Evolutionary conservation across 2,888 invertebrate genomes (phyloP), one percentile per base, ranked within the genome.

Genomic region (Scelioninae gen. 1): DNA sequence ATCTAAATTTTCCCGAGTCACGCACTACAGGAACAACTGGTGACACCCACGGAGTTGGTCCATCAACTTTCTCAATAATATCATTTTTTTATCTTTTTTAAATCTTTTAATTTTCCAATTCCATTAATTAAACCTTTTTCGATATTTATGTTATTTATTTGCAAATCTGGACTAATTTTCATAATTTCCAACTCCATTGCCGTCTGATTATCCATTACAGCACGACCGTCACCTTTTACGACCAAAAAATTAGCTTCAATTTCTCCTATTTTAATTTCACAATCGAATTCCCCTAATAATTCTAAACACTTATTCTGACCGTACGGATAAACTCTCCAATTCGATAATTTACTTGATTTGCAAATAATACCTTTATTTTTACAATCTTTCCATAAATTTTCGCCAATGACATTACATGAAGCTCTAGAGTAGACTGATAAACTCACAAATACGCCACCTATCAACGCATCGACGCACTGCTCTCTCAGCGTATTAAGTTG

Each of bases 11-110:
- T 0, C 85, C 86, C 45, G 85, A 84, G 15, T 85, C 65, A 66
- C 88, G 88, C 0, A 85, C 69, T 8, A 88, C 85, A 9, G 87
- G 86, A 6, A 90, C 89, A 3, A 90, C 72, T 2, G 87, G 86
- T 11, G 86, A 88, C 1, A 88, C 77, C 87, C 87, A 88, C 34
- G 78, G 82, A 7, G 86, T 84, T 6, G 88, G 85, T n/a, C 45
- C 68, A 11, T 68, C 55, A 0, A 45, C 43, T 13, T 31, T 49
- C 32, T 68, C 55, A 2, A 55, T 45, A 1, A 68, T 68, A 23
- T 68, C 68, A 15, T 43, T n/a, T 11, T 11, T 0, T 7, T 85
- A 13, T 16, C 0, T 89, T 65, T 11, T 83, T 23, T 16, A 89
- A 66, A 66, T 87, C 77, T 71, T 89, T 88, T 47, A 89, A 86